Conservation (phyloP, 2,797 vertebrate species). For the Synaphobranchus kaupii region DNA sequence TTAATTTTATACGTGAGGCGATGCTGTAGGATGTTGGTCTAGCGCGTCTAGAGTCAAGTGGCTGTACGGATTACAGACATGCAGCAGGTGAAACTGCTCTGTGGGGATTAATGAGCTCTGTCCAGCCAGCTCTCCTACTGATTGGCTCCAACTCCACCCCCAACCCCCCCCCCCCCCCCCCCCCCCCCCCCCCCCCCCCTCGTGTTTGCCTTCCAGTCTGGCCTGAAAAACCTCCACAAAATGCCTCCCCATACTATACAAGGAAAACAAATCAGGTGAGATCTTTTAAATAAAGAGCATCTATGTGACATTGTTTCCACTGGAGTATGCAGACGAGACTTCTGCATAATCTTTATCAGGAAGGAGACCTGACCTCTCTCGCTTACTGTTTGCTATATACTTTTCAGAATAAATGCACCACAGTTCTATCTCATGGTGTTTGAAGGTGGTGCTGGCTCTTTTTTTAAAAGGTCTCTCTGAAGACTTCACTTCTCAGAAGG, state of each 20-base stretch:
- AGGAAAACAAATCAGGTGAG: constrained; percentile 9
- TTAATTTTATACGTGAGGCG: background rate
- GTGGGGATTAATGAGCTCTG: constrained; percentile 13
- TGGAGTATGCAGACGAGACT: constrained; percentile 4
- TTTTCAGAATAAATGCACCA: background rate
- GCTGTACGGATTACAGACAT: background rate
- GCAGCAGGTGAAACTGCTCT: constrained; percentile 11
- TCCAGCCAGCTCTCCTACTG: background rate
- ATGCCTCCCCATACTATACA: background rate
- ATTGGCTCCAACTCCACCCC: background rate
- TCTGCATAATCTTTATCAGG: constrained; percentile 34
- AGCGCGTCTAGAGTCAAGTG: background rate
- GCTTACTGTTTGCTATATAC: background rate
- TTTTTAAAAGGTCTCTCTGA: background rate
- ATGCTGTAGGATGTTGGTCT: background rate
- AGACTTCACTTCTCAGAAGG: background rate
- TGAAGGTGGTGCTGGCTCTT: background rate
- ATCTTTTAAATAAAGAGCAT: constrained; percentile 24
- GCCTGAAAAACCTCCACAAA: constrained; percentile 14
- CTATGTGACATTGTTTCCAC: constrained; percentile 20
- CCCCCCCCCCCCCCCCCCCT: constrained; percentile 22
- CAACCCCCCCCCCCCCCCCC: constrained; percentile 32
- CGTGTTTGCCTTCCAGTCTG: constrained; percentile 69
- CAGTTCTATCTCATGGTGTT: background rate
- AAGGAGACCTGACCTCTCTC: constrained; percentile 1